A percentile compares a stretch with the other conserved stretches of the same genome.
Evolutionary conservation across 2,888 invertebrate genomes (phyloP).

Genomic region (Hirtodrosophila duncani): DNA sequence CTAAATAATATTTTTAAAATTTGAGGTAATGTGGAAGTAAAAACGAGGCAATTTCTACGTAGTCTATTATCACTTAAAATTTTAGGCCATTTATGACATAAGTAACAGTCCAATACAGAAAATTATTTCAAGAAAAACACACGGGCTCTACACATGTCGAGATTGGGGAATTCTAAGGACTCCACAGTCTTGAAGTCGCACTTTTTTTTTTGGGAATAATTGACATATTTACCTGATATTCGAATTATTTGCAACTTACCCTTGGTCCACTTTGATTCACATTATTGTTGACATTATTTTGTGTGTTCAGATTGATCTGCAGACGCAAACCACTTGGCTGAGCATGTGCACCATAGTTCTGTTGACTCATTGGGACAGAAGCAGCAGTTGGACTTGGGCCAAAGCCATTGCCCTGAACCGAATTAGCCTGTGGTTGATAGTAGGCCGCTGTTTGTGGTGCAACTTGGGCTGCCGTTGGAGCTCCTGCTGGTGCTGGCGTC

Average conservation of each 20-base stretch:
- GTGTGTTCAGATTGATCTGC: slow-evolving; percentile 64
- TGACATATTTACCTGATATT: background rate
- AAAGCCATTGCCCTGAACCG: slow-evolving; percentile 57
- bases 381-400: slow-evolving; percentile 19
- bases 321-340: slow-evolving; percentile 66
- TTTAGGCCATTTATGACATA: no score
- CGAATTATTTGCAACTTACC: slow-evolving; percentile 36
- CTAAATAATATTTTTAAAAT: no score
- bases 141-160: no score
- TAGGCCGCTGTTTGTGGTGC: no score
- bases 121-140: background rate
- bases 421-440: slow-evolving; percentile 29
- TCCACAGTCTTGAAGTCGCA: no score
- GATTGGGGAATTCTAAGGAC: no score
- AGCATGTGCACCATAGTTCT: slow-evolving; percentile 66
- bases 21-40: no score
- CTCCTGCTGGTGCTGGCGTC: slow-evolving; percentile 75
- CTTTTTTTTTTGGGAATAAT: no score
- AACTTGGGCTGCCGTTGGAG: slow-evolving; percentile 30
- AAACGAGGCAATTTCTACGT: no score
- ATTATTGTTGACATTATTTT: slow-evolving; percentile 24
- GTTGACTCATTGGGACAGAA: slow-evolving; percentile 28
- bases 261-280: slow-evolving; percentile 62
- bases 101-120: no score
- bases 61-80: no score